These are phyloP conservation scores for Poecilia latipinna DNA, from an alignment of 2,113 vertebrate species.

Conservation along the genomic window DNA sequence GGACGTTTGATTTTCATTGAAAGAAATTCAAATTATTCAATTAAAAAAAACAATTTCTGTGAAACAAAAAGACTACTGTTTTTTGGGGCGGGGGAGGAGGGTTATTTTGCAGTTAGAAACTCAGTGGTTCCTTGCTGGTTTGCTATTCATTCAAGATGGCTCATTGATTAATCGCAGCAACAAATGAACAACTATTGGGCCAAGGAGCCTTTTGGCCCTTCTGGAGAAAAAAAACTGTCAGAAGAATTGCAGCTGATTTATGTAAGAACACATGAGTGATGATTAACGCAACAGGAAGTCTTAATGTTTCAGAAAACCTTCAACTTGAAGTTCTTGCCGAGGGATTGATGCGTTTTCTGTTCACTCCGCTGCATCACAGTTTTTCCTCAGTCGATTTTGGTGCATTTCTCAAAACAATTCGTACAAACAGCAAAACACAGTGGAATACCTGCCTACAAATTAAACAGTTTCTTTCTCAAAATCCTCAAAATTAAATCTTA, in stretches of 20 bases:
- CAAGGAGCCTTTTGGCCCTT: slow-evolving; percentile 48
- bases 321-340: neutral
- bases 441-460: too few species aligned
- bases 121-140: slow-evolving; percentile 40
- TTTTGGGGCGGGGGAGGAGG: neutral
- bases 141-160: slow-evolving; percentile 66
- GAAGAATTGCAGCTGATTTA: slow-evolving; percentile 24
- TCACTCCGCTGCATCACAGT: too few species aligned
- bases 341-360: neutral
- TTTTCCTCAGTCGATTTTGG: too few species aligned
- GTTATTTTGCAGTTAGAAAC: slow-evolving; percentile 16
- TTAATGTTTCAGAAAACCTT: neutral
- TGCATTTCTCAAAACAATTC: too few species aligned
- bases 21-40: slow-evolving; percentile 81
- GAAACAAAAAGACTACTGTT: slow-evolving; percentile 34
- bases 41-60: slow-evolving; percentile 76
- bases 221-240: slow-evolving; percentile 5
- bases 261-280: slow-evolving; percentile 17
- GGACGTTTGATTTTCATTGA: slow-evolving; percentile 79
- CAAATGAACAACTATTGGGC: slow-evolving; percentile 52
- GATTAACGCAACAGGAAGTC: neutral
- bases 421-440: too few species aligned
- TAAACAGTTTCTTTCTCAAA: too few species aligned
- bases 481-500: too few species aligned
- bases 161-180: slow-evolving; percentile 69